phyloP scores from a whole-genome alignment of 2,113 vertebrate species.

The Acanthochromis polyacanthus region DNA sequence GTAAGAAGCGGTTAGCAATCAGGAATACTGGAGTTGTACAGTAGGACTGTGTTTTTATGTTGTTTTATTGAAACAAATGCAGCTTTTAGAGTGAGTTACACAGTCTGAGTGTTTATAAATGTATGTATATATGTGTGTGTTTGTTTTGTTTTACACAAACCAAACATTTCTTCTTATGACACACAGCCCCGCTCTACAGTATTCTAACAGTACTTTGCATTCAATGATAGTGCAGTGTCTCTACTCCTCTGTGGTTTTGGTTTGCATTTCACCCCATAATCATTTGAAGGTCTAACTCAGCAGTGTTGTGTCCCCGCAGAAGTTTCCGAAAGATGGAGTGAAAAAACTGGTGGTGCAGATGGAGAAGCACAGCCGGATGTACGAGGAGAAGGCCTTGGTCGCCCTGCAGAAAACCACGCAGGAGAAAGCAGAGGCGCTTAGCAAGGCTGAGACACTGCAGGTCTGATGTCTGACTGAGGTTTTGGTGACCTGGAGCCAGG shows the following conservation, averaged over 20 bases:
- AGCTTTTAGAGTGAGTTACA: no score
- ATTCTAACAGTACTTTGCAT: neutral
- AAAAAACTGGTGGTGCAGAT: slow-evolving; percentile 90
- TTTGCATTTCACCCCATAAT: neutral
- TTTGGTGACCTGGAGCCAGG: neutral
- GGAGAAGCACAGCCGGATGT: slow-evolving; percentile 92
- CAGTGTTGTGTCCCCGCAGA: slow-evolving; percentile 53
- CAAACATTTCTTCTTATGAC: neutral
- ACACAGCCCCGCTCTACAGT: neutral
- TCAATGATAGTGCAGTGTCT: neutral
- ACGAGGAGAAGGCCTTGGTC: slow-evolving; percentile 89
- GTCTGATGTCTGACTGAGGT: slow-evolving; percentile 77
- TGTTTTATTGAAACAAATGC: no score
- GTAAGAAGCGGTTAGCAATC: slow-evolving; percentile 79
- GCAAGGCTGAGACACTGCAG: slow-evolving; percentile 87
- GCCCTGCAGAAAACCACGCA: slow-evolving; percentile 90
- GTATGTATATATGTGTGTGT: neutral
- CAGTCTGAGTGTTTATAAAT: no score
- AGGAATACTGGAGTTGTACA: neutral
- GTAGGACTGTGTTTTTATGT: neutral
- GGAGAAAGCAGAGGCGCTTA: slow-evolving; percentile 87
- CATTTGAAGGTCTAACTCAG: slow-evolving; percentile 10
- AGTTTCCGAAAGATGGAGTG: slow-evolving; percentile 84
- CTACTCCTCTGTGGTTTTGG: neutral
- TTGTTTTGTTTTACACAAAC: neutral